Percentiles rank a stretch among this genome's conserved stretches.
Conservation (phyloP, 2,797 vertebrate species). For the Macropus fuliginosus region DNA sequence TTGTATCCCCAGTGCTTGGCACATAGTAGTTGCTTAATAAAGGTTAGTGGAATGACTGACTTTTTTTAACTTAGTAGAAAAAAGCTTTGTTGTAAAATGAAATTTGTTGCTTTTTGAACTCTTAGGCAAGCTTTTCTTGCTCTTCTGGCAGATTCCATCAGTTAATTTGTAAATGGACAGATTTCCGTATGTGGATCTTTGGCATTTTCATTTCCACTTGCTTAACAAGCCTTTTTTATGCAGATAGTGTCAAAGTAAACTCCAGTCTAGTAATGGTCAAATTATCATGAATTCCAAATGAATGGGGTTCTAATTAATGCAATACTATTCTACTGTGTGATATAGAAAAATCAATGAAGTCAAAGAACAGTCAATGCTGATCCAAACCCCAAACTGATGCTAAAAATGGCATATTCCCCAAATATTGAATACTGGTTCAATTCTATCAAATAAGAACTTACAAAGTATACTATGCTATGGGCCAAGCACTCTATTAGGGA, state of each 20-base stretch:
- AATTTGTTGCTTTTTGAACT: constrained; percentile 15
- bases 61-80: neutral
- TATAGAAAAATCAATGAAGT: neutral
- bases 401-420: neutral
- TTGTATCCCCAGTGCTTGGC: neutral
- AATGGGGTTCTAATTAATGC: neutral
- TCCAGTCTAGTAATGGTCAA: neutral
- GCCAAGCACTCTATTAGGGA: neutral
- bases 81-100: neutral
- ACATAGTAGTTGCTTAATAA: neutral
- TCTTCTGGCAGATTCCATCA: constrained; percentile 21
- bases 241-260: neutral
- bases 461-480: neutral
- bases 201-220: constrained; percentile 31
- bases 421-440: neutral
- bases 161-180: constrained; percentile 12
- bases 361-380: neutral
- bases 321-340: neutral
- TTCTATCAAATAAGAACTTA: neutral
- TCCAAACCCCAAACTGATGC: neutral
- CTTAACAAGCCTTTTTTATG: constrained; percentile 16
- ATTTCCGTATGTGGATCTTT: neutral
- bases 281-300: neutral
- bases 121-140: constrained; percentile 32
- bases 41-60: neutral